Conservation (phyloP, 1,140 invertebrate species). For the Drosophila mayri region DNA sequence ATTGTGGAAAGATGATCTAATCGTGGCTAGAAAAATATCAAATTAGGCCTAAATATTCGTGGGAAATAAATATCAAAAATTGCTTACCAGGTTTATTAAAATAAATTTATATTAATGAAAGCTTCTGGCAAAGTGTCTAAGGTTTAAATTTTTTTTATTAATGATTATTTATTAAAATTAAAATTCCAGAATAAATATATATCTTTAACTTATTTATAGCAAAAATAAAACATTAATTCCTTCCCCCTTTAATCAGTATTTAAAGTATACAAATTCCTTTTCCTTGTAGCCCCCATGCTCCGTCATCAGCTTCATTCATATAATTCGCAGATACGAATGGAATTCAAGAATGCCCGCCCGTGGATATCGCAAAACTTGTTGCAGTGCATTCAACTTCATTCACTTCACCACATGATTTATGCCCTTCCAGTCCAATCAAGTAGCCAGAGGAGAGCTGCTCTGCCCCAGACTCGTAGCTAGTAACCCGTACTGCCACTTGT, state of each 20-base stretch:
- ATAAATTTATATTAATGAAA: not conserved
- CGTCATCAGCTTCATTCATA: constrained; percentile 7
- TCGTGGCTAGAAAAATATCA: not conserved
- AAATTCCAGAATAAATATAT: not conserved
- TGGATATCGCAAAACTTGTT: constrained; percentile 47
- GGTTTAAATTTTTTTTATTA: not conserved
- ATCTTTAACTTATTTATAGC: not conserved
- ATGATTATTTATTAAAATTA: not conserved
- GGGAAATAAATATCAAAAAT: constrained; percentile 6
- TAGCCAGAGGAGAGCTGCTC: not conserved
- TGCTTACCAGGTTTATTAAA: not conserved
- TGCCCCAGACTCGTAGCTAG: constrained; percentile 32
- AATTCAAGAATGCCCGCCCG: constrained; percentile 43
- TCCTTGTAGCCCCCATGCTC: not conserved
- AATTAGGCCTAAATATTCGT: not conserved
- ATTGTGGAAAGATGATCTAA: constrained; percentile 27
- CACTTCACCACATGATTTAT: constrained; percentile 53
- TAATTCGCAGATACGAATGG: constrained; percentile 25
- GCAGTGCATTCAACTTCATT: constrained; percentile 56
- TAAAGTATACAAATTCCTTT: constrained; percentile 19
- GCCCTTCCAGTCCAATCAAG: constrained; percentile 47
- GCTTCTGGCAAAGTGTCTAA: too few relatives aligned
- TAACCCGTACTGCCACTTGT: constrained; percentile 8
- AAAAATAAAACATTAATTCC: not conserved
- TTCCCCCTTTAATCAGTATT: not conserved